Conservation (phyloP, 2,888 invertebrate genomes). For the Sycophila texana region DNA sequence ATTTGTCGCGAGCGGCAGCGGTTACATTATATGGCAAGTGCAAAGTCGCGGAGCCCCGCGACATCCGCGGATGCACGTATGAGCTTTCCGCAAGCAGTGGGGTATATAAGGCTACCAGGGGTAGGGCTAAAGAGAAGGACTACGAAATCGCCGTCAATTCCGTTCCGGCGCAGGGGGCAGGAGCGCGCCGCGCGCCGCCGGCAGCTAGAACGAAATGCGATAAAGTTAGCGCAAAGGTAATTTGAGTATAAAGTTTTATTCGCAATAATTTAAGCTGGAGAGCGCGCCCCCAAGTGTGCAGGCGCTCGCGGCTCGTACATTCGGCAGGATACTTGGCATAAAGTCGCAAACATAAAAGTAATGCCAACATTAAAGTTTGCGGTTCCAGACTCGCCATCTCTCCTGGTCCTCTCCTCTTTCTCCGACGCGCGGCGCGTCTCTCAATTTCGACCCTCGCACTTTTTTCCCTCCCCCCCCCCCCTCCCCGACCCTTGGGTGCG, state of each 20-base stretch:
- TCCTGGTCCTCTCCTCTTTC: conserved; percentile 56
- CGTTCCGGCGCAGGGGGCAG: conserved; percentile 33
- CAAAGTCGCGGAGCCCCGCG: conserved; percentile 13
- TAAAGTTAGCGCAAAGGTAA: conserved; percentile 75
- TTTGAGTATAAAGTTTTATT: conserved; percentile 76
- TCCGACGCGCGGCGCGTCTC: conserved; percentile 8
- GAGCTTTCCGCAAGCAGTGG: background rate
- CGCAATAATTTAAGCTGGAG: conserved; percentile 72
- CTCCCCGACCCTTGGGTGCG: background rate
- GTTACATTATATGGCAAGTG: conserved; percentile 27
- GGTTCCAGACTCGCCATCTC: conserved; percentile 72
- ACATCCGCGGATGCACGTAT: background rate
- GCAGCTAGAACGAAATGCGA: conserved; percentile 67
- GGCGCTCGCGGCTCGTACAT: conserved; percentile 72
- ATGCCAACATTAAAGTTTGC: conserved; percentile 75
- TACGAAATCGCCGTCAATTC: conserved; percentile 36
- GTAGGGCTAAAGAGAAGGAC: conserved; percentile 12
- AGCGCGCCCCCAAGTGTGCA: conserved; percentile 57
- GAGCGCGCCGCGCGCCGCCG: background rate
- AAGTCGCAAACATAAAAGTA: conserved; percentile 75
- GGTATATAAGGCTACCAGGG: too few relatives aligned
- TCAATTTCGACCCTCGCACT: conserved; percentile 20
- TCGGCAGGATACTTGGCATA: conserved; percentile 76
- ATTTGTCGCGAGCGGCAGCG: conserved; percentile 17
- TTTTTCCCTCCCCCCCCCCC: conserved; percentile 2